Base-by-base conservation (phyloP, 2,888 invertebrate genomes). In the Cerastis rubricosa region DNA sequence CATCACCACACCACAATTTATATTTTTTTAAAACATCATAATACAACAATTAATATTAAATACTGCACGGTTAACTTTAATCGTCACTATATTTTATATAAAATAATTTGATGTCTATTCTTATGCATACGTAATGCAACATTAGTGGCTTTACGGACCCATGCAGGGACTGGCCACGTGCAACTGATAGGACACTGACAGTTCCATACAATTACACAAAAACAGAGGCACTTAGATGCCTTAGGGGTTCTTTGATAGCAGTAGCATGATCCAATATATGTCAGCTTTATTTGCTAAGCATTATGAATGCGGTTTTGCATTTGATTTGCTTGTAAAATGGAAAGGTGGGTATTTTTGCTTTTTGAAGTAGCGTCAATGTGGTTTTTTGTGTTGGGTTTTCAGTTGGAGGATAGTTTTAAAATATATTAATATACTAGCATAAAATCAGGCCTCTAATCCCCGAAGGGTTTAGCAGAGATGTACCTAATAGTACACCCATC, bases 71-170 rank as follows among this genome's bases (percentile, higher is more conserved):
- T 29, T 3, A 59, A 57, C 11, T 70, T 59, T 59, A 35, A 49
- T 70, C 35, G 25, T 40, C 11, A 19, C 35, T n/a, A 14, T 74
- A 25, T 22, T 47, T 35, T 35, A 35, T 35, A 35, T 35, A 2
- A 35, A 35, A 35, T 35, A 35, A 35, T 59, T 70, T 61, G 25
- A 47, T 69, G 40, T 70, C 25, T 49, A 8, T 40, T 25, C 59
- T 22, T 73, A 79, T 83, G 63, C 76, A 85, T 85, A 74, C 76
- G 12, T 85, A 80, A 85, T 75, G 49, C 29, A 72, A 40, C 17
- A 45, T 40, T 51, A 51, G 43, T 69, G 19, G 47, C 49, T 51
- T 9, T n/a, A n/a, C n/a, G n/a, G n/a, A n/a, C n/a, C n/a, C n/a
- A 85, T 75, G 49, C 29, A 72, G 86, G 77, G 85, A 79, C 7